A percentile compares a stretch with the other conserved stretches of the same genome.
These are phyloP conservation scores for Caenorhabditis sp. DNA, from an alignment of 2,888 invertebrate genomes.

Conservation along the genomic window DNA sequence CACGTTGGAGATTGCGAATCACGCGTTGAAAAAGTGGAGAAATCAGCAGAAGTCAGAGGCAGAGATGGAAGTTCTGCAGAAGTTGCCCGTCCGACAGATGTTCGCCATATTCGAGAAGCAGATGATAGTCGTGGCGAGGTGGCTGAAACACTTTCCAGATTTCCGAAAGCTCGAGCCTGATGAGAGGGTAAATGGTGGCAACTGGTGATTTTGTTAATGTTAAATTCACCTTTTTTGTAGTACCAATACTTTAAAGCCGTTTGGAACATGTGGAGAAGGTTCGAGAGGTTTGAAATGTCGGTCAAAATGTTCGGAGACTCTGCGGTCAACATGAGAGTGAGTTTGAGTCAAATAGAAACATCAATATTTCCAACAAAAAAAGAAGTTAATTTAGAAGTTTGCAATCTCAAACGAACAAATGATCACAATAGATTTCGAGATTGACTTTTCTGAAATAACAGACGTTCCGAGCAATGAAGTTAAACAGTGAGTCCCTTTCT, in stretches of 20 bases:
- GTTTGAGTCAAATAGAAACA: too few species aligned
- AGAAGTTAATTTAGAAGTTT: constrained; percentile 1
- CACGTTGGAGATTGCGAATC: constrained; percentile 38
- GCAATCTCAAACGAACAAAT: constrained; percentile 42
- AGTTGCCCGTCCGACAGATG: constrained; percentile 34
- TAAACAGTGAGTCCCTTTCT: too few species aligned
- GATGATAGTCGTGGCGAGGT: constrained; percentile 56
- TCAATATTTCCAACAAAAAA: not conserved
- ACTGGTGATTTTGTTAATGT: not conserved
- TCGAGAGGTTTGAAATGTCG: constrained; percentile 59
- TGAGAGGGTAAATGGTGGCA: constrained; percentile 43
- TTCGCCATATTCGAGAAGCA: constrained; percentile 48
- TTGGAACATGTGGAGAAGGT: constrained; percentile 58
- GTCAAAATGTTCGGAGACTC: constrained; percentile 44
- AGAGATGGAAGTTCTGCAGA: constrained; percentile 28
- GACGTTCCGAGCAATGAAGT: constrained; percentile 44
- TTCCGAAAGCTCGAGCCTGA: constrained; percentile 43
- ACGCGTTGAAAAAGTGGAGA: constrained; percentile 36
- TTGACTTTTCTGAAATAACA: constrained; percentile 53
- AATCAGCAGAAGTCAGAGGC: constrained; percentile 30
- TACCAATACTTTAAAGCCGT: constrained; percentile 52
- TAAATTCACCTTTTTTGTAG: constrained; percentile 4
- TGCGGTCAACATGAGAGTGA: constrained; percentile 11
- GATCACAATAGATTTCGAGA: constrained; percentile 17
- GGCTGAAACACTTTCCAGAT: constrained; percentile 51